Conservation (phyloP, 1,140 invertebrate species). For the Eupristina koningsbergeri region DNA sequence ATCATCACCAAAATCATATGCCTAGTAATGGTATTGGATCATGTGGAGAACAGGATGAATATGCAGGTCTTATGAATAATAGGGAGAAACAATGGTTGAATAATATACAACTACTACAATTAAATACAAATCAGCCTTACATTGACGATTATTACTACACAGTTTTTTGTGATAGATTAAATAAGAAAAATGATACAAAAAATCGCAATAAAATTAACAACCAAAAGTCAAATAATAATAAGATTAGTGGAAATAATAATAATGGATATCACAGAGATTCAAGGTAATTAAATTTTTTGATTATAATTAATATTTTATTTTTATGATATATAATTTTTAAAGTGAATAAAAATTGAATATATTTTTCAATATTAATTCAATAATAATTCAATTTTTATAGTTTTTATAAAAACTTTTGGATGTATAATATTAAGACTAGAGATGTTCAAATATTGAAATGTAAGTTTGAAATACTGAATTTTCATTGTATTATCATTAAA, state of each 20-base stretch:
- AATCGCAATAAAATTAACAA: conserved; percentile 69
- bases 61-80: conserved; percentile 91
- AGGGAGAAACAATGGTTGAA: conserved; percentile 94
- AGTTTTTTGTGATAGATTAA: conserved; percentile 71
- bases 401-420: too few relatives aligned
- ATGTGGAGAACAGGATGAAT: conserved; percentile 80
- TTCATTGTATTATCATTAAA: too few relatives aligned
- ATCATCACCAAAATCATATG: conserved; percentile 59
- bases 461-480: too few relatives aligned
- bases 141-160: conserved; percentile 91
- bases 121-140: conserved; percentile 89
- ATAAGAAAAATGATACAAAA: conserved; percentile 68
- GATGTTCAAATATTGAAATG: too few relatives aligned
- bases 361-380: neutral
- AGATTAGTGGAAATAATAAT: conserved; percentile 60
- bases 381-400: too few relatives aligned
- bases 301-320: neutral
- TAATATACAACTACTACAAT: conserved; percentile 91
- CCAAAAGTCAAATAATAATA: conserved; percentile 61
- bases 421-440: too few relatives aligned
- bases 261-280: conserved; percentile 69
- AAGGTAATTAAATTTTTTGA: conserved; percentile 56
- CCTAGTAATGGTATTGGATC: conserved; percentile 63
- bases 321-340: too few relatives aligned
- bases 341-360: neutral